Evolutionary conservation across 1,140 invertebrate species (phyloP).

Genomic region (Papilio polyxenes): DNA sequence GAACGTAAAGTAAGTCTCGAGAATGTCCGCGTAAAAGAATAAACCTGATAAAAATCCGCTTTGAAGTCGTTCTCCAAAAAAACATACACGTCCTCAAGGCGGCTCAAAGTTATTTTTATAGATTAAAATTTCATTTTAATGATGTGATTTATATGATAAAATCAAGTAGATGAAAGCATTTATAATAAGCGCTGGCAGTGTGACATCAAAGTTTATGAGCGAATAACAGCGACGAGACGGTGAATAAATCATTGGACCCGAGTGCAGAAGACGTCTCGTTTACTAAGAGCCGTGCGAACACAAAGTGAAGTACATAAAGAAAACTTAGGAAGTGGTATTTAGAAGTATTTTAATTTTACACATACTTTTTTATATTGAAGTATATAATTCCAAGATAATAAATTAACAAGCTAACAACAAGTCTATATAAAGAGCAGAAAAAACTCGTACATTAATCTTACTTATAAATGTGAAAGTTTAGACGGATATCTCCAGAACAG

Average conservation of each 20-base stretch:
- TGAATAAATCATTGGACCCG: constrained; percentile 8
- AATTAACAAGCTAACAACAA: too few species aligned
- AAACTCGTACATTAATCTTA: too few species aligned
- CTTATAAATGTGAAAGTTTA: too few species aligned
- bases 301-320: neutral
- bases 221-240: neutral
- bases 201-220: constrained; percentile 14
- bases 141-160: neutral
- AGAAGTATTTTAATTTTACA: neutral
- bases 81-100: too few species aligned
- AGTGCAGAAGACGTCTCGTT: neutral
- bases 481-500: too few species aligned
- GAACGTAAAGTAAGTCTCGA: neutral
- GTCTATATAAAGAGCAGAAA: too few species aligned
- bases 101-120: too few species aligned
- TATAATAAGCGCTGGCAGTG: neutral
- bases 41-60: too few species aligned
- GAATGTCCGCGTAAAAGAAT: neutral
- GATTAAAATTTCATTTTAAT: neutral
- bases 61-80: too few species aligned
- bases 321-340: neutral
- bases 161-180: constrained; percentile 6
- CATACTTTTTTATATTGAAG: too few species aligned
- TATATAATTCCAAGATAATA: too few species aligned
- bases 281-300: neutral